A percentile compares a stretch with the other conserved stretches of the same genome.
These are phyloP conservation scores for Melitaea athalia DNA, from an alignment of 2,888 invertebrate species.

Conservation along the genomic window DNA sequence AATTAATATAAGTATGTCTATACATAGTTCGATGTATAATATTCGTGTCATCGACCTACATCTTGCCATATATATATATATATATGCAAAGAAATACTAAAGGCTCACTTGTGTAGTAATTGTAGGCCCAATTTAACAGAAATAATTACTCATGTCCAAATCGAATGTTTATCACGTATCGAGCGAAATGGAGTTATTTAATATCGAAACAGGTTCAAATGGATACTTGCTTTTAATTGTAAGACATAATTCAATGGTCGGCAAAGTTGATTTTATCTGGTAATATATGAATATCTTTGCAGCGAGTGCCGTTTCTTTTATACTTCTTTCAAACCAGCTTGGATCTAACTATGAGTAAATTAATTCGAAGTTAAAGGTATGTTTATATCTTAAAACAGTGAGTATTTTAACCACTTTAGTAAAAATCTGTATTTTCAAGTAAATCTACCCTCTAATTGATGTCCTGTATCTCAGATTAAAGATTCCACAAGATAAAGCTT, in stretches of 20 bases:
- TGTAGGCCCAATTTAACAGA: constrained; percentile 63
- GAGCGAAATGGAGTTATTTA: constrained; percentile 55
- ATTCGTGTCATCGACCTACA: constrained; percentile 36
- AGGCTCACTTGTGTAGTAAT: constrained; percentile 48
- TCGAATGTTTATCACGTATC: constrained; percentile 57
- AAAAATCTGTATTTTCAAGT: too few relatives aligned
- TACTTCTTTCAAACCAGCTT: constrained; percentile 53
- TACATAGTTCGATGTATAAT: constrained; percentile 11
- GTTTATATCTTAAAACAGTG: too few relatives aligned
- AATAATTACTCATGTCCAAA: constrained; percentile 66
- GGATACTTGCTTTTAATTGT: constrained; percentile 70
- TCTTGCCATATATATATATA: constrained; percentile 24
- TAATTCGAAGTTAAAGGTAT: neutral
- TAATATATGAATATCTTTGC: constrained; percentile 11
- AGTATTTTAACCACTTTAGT: too few relatives aligned
- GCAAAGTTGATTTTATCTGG: constrained; percentile 24
- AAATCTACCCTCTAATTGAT: too few relatives aligned
- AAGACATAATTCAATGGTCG: constrained; percentile 58
- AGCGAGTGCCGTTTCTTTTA: constrained; percentile 47
- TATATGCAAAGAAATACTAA: constrained; percentile 23
- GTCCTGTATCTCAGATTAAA: too few relatives aligned
- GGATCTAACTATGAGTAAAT: neutral
- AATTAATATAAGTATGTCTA: constrained; percentile 8
- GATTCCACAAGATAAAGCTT: too few relatives aligned
- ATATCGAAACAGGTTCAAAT: constrained; percentile 48